A percentile compares a stretch with the other conserved stretches of the same genome.
phyloP scores from a whole-genome alignment of 2,797 vertebrate genomes.

The Zenarchopterus dispar region DNA sequence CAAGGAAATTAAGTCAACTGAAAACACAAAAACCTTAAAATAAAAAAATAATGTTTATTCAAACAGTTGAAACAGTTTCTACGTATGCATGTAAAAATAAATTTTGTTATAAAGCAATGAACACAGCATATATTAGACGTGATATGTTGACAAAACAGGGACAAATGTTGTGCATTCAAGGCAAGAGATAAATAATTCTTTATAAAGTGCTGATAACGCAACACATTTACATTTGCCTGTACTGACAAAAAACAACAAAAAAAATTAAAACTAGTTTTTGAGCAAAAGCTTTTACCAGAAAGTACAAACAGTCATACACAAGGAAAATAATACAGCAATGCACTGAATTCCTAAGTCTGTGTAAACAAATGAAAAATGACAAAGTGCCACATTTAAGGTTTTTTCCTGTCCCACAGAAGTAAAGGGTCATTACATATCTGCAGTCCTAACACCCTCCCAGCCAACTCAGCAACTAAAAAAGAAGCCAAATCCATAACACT shows the following conservation, averaged over 20 bases:
- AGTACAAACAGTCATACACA: slow-evolving; percentile 27
- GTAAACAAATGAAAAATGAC: slow-evolving; percentile 18
- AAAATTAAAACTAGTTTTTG: slow-evolving; percentile 6
- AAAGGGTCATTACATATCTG: background rate
- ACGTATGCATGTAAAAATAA: slow-evolving; percentile 6
- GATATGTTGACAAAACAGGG: slow-evolving; percentile 21
- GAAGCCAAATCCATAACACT: slow-evolving; percentile 15
- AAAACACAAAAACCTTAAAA: slow-evolving; percentile 40
- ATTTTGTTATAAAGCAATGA: slow-evolving; percentile 25
- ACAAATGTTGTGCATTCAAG: slow-evolving; percentile 30
- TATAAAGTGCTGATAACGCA: slow-evolving; percentile 52
- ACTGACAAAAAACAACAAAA: slow-evolving; percentile 4
- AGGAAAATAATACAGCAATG: slow-evolving; percentile 41
- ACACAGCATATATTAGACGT: slow-evolving; percentile 7
- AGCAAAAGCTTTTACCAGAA: slow-evolving; percentile 29
- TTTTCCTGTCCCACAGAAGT: slow-evolving; percentile 8
- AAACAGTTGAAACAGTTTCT: slow-evolving; percentile 41
- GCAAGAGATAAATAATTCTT: slow-evolving; percentile 18
- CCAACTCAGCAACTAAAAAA: background rate
- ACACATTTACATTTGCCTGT: slow-evolving; percentile 25
- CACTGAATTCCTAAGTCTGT: slow-evolving; percentile 4
- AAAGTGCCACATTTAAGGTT: background rate
- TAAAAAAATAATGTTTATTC: slow-evolving; percentile 72
- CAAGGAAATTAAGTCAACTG: background rate
- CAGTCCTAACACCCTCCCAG: background rate